These are phyloP conservation scores for Amiota mariae DNA, from an alignment of 2,888 invertebrate genomes.

Conservation along the genomic window DNA sequence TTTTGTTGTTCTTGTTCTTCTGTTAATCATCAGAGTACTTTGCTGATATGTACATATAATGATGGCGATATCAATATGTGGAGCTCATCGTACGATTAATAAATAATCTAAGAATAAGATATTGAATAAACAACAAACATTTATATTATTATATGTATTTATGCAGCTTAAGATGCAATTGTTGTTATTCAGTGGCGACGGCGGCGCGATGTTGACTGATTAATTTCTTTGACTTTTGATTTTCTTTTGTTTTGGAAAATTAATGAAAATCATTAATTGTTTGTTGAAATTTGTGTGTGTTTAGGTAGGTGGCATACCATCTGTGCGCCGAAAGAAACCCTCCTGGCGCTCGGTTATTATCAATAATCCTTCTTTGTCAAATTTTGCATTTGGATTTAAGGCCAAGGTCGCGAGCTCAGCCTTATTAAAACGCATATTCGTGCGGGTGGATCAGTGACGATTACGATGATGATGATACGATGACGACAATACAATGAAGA, in stretches of 20 bases:
- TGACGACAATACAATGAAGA: neutral
- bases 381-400: slow-evolving; percentile 88
- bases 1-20: no score
- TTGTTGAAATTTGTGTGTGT: slow-evolving; percentile 14
- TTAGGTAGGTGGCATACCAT: slow-evolving; percentile 25
- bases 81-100: no score
- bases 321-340: slow-evolving; percentile 86
- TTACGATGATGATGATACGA: neutral
- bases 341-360: slow-evolving; percentile 91
- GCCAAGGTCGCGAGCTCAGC: slow-evolving; percentile 90
- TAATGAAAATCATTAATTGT: neutral
- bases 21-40: no score
- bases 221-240: neutral
- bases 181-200: neutral
- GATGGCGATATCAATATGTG: no score
- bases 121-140: no score
- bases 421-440: slow-evolving; percentile 90
- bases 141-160: no score
- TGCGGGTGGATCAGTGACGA: slow-evolving; percentile 11
- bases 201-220: neutral
- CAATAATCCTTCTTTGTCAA: slow-evolving; percentile 93
- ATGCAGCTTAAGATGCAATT: neutral
- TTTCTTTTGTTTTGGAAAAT: slow-evolving; percentile 6
- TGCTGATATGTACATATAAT: no score
- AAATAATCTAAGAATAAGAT: no score